Conservation (phyloP, 1,140 invertebrate species). For the Musca vetustissima region DNA sequence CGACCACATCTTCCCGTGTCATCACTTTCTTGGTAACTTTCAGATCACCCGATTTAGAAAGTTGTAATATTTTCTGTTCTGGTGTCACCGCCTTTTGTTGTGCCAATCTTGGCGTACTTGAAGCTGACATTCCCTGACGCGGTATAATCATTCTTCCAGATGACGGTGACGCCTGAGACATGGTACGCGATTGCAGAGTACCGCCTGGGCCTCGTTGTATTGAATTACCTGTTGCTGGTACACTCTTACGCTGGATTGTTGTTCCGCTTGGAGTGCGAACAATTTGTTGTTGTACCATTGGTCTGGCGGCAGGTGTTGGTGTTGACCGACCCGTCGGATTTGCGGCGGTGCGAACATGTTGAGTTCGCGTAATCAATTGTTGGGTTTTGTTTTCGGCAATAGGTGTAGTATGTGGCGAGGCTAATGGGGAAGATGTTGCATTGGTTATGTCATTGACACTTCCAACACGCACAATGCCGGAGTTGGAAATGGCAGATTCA, state of each 20-base stretch:
- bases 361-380: slow-evolving; percentile 35
- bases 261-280: slow-evolving; percentile 29
- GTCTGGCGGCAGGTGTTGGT: background rate
- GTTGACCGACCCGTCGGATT: background rate
- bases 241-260: slow-evolving; percentile 27
- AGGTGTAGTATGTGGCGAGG: background rate
- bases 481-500: slow-evolving; percentile 37
- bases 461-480: slow-evolving; percentile 43
- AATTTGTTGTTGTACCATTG: slow-evolving; percentile 22
- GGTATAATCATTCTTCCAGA: slow-evolving; percentile 31
- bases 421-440: background rate
- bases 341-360: slow-evolving; percentile 16
- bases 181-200: slow-evolving; percentile 22
- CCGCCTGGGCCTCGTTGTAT: background rate
- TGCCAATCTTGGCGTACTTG: background rate
- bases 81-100: slow-evolving; percentile 42
- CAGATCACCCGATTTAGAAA: slow-evolving; percentile 51
- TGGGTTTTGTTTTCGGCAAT: slow-evolving; percentile 25
- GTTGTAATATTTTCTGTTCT: slow-evolving; percentile 51
- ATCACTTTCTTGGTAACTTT: slow-evolving; percentile 54
- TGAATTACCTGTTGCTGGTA: slow-evolving; percentile 6
- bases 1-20: slow-evolving; percentile 43
- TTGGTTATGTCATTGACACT: slow-evolving; percentile 5
- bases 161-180: slow-evolving; percentile 25
- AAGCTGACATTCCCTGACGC: slow-evolving; percentile 13